Evolutionary conservation across 2,113 vertebrate genomes (phyloP).

Genomic region (Lagopus muta): DNA sequence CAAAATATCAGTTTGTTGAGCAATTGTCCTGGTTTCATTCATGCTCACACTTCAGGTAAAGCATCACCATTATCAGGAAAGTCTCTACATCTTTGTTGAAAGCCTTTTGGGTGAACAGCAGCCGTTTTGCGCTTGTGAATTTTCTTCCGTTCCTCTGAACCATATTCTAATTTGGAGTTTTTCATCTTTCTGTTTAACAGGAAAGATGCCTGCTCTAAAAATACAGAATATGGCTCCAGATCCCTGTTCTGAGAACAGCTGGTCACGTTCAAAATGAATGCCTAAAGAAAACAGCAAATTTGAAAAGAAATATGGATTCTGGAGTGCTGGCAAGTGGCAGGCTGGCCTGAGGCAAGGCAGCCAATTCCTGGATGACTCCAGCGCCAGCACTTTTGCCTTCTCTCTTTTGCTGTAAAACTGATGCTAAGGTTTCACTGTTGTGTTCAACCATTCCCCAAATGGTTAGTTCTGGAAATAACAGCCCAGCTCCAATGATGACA

Average conservation of each 20-base stretch:
- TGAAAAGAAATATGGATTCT: slow-evolving; percentile 64
- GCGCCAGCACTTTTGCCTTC: slow-evolving; percentile 59
- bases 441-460: slow-evolving; percentile 58
- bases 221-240: slow-evolving; percentile 68
- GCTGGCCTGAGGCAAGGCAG: slow-evolving; percentile 64
- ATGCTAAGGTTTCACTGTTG: slow-evolving; percentile 62
- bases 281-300: slow-evolving; percentile 71
- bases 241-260: slow-evolving; percentile 71
- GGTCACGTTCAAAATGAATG: slow-evolving; percentile 73
- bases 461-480: slow-evolving; percentile 72
- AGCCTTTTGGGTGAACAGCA: slow-evolving; percentile 57
- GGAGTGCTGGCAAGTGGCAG: slow-evolving; percentile 50
- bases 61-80: not conserved
- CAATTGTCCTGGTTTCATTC: not conserved
- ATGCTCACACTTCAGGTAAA: not conserved
- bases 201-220: slow-evolving; percentile 73
- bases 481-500: slow-evolving; percentile 67
- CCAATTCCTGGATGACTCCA: slow-evolving; percentile 68
- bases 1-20: not conserved
- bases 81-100: not conserved
- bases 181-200: slow-evolving; percentile 70
- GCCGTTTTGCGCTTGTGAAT: slow-evolving; percentile 57
- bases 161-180: slow-evolving; percentile 69
- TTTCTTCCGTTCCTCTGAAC: slow-evolving; percentile 60
- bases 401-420: slow-evolving; percentile 41